These are phyloP conservation scores for Drosophila triauraria DNA, from an alignment of 1,140 invertebrate genomes.

Conservation along the genomic window DNA sequence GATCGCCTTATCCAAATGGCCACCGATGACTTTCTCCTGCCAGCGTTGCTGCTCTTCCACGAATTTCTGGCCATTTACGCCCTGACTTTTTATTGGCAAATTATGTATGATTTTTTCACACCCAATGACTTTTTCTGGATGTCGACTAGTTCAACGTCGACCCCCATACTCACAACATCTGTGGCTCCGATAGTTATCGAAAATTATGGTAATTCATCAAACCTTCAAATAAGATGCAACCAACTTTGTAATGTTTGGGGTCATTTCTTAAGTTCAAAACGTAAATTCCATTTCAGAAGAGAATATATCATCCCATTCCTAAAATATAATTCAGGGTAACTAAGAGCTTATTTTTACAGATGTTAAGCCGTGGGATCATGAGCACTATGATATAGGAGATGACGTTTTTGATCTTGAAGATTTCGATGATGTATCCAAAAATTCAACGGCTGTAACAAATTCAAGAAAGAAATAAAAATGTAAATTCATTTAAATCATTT, in stretches of 20 bases:
- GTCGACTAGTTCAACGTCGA: background rate
- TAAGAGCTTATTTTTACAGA: background rate
- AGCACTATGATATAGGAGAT: too few species aligned
- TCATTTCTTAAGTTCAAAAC: too few species aligned
- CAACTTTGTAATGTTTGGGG: too few species aligned
- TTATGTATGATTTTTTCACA: constrained; percentile 9
- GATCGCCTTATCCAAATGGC: constrained; percentile 62
- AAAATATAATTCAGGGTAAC: background rate
- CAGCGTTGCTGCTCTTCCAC: constrained; percentile 58
- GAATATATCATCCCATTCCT: too few species aligned
- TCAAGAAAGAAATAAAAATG: background rate
- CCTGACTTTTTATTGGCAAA: constrained; percentile 61
- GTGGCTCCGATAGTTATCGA: too few species aligned
- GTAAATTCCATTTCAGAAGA: too few species aligned
- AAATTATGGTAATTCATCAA: too few species aligned
- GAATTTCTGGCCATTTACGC: constrained; percentile 55
- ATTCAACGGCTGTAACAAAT: too few species aligned
- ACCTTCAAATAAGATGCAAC: too few species aligned
- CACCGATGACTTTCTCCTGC: constrained; percentile 51
- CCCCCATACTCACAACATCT: background rate
- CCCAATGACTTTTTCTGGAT: constrained; percentile 12
- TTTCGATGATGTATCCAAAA: too few species aligned
- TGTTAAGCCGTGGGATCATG: too few species aligned
- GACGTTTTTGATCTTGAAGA: too few species aligned
- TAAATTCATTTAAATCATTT: background rate